Evolutionary conservation across 2,888 invertebrate genomes (phyloP), one percentile per base, ranked within the genome.

Genomic region (Syrista parreyssii): DNA sequence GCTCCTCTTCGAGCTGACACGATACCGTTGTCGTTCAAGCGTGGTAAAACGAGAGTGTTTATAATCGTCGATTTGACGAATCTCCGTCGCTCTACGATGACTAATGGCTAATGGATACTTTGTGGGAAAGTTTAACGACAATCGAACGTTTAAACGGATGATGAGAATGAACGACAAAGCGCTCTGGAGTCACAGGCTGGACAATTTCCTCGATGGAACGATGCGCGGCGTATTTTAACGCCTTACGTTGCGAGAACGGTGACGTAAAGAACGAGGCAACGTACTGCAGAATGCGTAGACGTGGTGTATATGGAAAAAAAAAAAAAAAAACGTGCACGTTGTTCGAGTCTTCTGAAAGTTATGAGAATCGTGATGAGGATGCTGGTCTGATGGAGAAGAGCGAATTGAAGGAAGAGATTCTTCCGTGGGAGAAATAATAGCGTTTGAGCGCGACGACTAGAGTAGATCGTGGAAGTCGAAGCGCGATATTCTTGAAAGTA

Each of bases 371-470:
- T 15, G 55, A 23, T 55, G 23, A 2, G 55, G 23, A 23, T 55
- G 23, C 2, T 23, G 55, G 9, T 55, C 9, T 23, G 9, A 55
- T 23, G 23, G 23, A 55, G 55, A 55, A 55, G 55, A 55, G 9
- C 55, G 23, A 55, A 55, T 23, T 23, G 55, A 2, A 55, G 9
- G 23, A 81, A 78, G 68, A 79, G 77, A 73, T 74, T 79, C 77
- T 78, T 79, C 79, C 79, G 40, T 82, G 84, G 84, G 82, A 82
- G 81, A 82, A 82, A 76, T 85, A 80, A 76, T 78, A 76, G 76
- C 75, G 75, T 78, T 35, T 78, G 75, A 30, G 68, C 75, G 82
- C 76, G 75, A 80, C 79, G 79, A 80, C 79, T 75, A 76, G 82
- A 82, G 12, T 71, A 71, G 30, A 33, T 71, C 30, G 71, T 33